Evolutionary conservation across 2,888 invertebrate genomes (phyloP), one percentile per base, ranked within the genome.

Genomic region (Caenorhabditis virilis): DNA sequence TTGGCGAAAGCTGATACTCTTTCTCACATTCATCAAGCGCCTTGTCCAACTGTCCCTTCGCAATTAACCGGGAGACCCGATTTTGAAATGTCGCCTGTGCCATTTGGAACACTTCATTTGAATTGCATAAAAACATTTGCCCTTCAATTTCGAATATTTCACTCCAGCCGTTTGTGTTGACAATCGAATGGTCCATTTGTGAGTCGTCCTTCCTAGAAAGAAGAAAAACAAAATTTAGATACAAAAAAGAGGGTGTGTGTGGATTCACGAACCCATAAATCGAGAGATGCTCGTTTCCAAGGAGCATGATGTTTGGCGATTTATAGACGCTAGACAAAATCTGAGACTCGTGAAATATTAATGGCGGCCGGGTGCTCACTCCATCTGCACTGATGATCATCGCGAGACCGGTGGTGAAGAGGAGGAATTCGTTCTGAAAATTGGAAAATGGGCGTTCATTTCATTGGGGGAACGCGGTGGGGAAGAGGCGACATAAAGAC

Each of bases 361-460:
- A 81, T 2, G 88, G 88, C n/a, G 87, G 87, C 16, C 87, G 81
- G 62, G 85, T 85, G 3, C 87, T 87, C 18, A 85, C 85, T 3
- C 87, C 87, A 9, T 84, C 85, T 2, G 85, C 83, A 4, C 85
- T 86, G 1, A 86, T 86, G 82, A 87, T 88, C 82, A 88, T 86
- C 2, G 87, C 87, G 43, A 88, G 78, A 25, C 85, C 85, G 69
- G 85, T 85, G 1, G 87, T 86, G 77, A 84, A 85, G 53, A 87
- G 72, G 26, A 87, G 77, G 78, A 87, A 87, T 77, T 87, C 87
- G 54, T 86, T 86, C 86, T 87, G n/a, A n/a, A n/a, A n/a, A n/a
- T n/a, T n/a, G n/a, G n/a, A n/a, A n/a, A n/a, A n/a, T n/a, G n/a
- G n/a, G n/a, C n/a, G n/a, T n/a, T n/a, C n/a, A n/a, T n/a, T n/a